Base-by-base conservation (phyloP, 2,888 invertebrate species). In the Teleogryllus oceanicus region DNA sequence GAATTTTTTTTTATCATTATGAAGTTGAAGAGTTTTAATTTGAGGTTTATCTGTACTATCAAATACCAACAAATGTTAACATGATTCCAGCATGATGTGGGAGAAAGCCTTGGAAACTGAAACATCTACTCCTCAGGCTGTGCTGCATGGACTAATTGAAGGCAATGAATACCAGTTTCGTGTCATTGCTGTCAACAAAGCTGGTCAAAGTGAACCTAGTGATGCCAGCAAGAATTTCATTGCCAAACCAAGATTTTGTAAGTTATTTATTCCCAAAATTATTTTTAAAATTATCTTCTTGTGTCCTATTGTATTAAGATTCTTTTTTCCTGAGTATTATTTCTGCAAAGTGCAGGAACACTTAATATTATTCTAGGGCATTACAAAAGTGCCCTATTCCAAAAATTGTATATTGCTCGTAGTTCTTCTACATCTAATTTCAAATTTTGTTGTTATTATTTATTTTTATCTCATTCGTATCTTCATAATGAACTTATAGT, bases 101-200 rank as follows among this genome's bases (percentile, higher is more conserved):
- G 95, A 96, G 87, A 96, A 96, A 86, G 97, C 96, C 1, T 87
- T 94, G 79, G 96, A 97, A 87, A 94, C 94, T 0, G 93, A 93
- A 81, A 90, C 92, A 49, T 91, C 94, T 0, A 90, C 89, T 11
- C 92, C 94, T 0, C 88, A 91, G 81, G 97, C 94, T 78, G 93
- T 93, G 80, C 93, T 97, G n/a, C 94, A 94, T 85, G 96, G 96
- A 75, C 88, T 99, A 78, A 94, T 95, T 85, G 98, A 98, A 89
- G 98, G 98, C 84, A 96, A 96, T 86, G 97, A 98, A 86, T 98
- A 97, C 87, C 97, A 98, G 87, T 99, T 98, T 93, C 92, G 98
- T 50, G 94, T 99, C 50, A 92, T 96, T 83, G 99, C 99, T 12
- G 90, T 98, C 80, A 99, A 99, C 88, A 96, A 96, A 87, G 97